Conservation (phyloP, 2,113 vertebrate genomes). For the Mellivora capensis region DNA sequence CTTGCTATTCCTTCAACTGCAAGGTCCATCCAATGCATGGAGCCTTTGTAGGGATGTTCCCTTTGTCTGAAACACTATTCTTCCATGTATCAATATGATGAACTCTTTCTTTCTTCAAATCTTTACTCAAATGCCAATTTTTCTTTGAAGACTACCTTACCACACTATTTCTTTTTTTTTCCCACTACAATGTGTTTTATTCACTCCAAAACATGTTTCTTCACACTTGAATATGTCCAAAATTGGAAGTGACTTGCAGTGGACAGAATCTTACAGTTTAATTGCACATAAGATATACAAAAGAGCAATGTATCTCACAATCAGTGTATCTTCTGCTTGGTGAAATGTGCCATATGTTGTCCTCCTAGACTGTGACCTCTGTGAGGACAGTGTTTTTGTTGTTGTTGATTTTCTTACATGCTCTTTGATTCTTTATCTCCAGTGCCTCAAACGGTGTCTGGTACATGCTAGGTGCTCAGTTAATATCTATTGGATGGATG, state of each 20-base stretch:
- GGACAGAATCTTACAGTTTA: neutral
- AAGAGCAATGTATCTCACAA: neutral
- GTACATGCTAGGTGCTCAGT: neutral
- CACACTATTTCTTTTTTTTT: too few species aligned
- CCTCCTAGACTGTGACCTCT: neutral
- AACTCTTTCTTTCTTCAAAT: neutral
- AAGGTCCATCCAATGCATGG: too few species aligned
- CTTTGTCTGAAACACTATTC: neutral
- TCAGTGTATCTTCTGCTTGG: neutral
- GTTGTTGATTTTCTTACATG: neutral
- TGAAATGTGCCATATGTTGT: neutral
- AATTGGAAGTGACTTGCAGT: neutral
- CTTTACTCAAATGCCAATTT: neutral
- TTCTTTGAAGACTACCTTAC: neutral
- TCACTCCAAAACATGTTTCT: neutral
- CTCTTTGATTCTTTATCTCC: neutral
- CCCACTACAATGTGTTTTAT: neutral
- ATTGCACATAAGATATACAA: neutral
- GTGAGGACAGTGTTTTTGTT: neutral
- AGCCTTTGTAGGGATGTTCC: neutral
- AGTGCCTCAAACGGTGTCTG: neutral
- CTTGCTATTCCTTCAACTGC: neutral
- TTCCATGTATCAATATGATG: neutral
- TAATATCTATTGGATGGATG: neutral
- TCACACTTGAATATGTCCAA: neutral